A percentile compares a stretch with the other conserved stretches of the same genome.
phyloP scores from a whole-genome alignment of 2,888 invertebrate genomes.

The Andrena minutula region DNA sequence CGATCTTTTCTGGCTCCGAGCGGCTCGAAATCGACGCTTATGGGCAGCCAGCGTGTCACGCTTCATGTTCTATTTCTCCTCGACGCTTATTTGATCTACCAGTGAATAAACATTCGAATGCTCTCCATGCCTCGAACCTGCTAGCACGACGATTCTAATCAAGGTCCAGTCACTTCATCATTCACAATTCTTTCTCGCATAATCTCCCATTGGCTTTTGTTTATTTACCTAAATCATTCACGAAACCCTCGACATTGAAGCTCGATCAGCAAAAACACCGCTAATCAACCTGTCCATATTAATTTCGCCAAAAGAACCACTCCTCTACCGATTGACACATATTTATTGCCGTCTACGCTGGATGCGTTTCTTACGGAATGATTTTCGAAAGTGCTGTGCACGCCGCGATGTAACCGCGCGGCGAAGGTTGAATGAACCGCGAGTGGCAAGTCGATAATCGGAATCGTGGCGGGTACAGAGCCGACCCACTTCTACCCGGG shows the following conservation, averaged over 20 bases:
- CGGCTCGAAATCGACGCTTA: conserved; percentile 60
- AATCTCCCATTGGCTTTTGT: too few relatives aligned
- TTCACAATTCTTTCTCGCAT: too few relatives aligned
- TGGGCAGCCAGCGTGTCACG: conserved; percentile 52
- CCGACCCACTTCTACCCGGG: conserved; percentile 51
- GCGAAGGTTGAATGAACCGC: conserved; percentile 45
- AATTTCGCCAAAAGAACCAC: not conserved
- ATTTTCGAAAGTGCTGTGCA: conserved; percentile 50
- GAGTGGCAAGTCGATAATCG: conserved; percentile 39
- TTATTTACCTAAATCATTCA: too few relatives aligned
- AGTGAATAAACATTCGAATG: conserved; percentile 44
- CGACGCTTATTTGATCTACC: conserved; percentile 35
- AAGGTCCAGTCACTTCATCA: not conserved
- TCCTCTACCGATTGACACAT: not conserved
- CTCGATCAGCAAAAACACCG: too few relatives aligned
- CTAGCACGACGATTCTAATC: not conserved
- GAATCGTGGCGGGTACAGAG: conserved; percentile 34
- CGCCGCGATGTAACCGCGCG: conserved; percentile 24
- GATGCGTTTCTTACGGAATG: conserved; percentile 30
- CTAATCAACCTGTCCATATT: too few relatives aligned
- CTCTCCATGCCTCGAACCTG: conserved; percentile 5
- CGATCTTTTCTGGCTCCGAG: conserved; percentile 49
- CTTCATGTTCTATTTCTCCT: conserved; percentile 64
- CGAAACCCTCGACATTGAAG: too few relatives aligned
- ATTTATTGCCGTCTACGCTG: conserved; percentile 7